Conservation (phyloP, 2,113 vertebrate genomes). For the Speoplatyrhinus poulsoni region DNA sequence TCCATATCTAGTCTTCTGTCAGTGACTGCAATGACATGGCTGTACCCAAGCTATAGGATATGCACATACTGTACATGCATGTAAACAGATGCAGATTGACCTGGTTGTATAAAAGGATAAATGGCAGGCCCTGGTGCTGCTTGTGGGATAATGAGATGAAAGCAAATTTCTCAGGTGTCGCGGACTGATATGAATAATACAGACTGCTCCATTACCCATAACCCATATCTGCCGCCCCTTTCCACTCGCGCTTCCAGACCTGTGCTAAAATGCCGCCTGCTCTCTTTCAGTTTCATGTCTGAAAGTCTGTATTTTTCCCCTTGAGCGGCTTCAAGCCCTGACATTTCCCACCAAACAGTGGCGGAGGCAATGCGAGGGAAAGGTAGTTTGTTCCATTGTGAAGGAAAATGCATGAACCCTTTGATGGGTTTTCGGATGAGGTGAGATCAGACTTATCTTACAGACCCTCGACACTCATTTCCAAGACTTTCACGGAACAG, state of each 20-base stretch:
- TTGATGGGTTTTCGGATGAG: slow-evolving; percentile 44
- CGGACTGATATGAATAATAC: slow-evolving; percentile 61
- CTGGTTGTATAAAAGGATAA: slow-evolving; percentile 26
- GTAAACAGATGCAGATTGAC: slow-evolving; percentile 22
- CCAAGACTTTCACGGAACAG: slow-evolving; percentile 21
- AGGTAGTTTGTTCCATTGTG: slow-evolving; percentile 20
- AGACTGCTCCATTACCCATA: slow-evolving; percentile 22
- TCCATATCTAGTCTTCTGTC: slow-evolving; percentile 26
- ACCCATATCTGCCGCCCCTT: slow-evolving; percentile 26
- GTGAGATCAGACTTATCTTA: slow-evolving; percentile 20
- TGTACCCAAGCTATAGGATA: slow-evolving; percentile 19
- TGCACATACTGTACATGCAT: neutral
- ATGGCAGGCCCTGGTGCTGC: slow-evolving; percentile 14
- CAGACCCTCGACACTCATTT: slow-evolving; percentile 17
- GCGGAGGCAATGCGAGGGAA: slow-evolving; percentile 25
- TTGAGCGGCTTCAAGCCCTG: slow-evolving; percentile 27
- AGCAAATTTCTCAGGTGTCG: slow-evolving; percentile 62
- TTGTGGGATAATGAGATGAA: slow-evolving; percentile 47
- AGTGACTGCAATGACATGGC: slow-evolving; percentile 26
- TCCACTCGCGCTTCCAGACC: slow-evolving; percentile 19
- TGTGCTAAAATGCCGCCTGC: slow-evolving; percentile 1
- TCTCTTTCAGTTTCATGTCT: slow-evolving; percentile 10
- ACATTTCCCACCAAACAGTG: slow-evolving; percentile 12
- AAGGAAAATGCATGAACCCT: slow-evolving; percentile 11
- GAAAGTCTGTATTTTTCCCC: slow-evolving; percentile 9